Percentiles rank a stretch among this genome's conserved stretches.
Evolutionary conservation across 2,797 vertebrate genomes (phyloP).

Genomic region (Hydrocynus forskahlii): DNA sequence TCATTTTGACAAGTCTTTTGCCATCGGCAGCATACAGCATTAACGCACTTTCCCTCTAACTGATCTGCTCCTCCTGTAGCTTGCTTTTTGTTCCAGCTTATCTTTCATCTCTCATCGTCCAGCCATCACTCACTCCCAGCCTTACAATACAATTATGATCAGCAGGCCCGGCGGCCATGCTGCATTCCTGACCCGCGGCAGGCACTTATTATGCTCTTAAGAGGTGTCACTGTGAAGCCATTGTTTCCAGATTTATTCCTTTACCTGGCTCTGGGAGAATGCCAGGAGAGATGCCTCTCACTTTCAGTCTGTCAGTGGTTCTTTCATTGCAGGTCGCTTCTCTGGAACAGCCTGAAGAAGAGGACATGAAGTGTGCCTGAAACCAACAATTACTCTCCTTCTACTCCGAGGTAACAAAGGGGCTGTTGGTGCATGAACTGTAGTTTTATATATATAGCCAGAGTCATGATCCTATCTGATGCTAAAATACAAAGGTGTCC

Average conservation of each 20-base stretch:
- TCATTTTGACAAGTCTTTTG: slow-evolving; percentile 21
- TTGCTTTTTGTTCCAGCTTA: slow-evolving; percentile 59
- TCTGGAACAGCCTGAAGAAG: slow-evolving; percentile 5
- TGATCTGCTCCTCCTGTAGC: slow-evolving; percentile 35
- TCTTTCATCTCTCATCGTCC: slow-evolving; percentile 67
- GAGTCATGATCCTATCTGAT: slow-evolving; percentile 18
- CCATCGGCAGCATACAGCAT: not conserved
- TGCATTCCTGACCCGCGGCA: slow-evolving; percentile 72
- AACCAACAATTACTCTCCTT: slow-evolving; percentile 27
- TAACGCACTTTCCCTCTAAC: slow-evolving; percentile 9
- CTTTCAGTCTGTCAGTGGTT: slow-evolving; percentile 34
- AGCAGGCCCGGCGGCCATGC: slow-evolving; percentile 64
- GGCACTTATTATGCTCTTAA: slow-evolving; percentile 74
- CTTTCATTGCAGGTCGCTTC: slow-evolving; percentile 13
- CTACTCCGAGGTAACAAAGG: not conserved
- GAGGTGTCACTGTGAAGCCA: slow-evolving; percentile 63
- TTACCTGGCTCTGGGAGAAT: slow-evolving; percentile 48
- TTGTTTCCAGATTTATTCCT: slow-evolving; percentile 59
- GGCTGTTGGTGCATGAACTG: not conserved
- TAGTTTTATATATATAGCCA: not conserved
- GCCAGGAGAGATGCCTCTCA: slow-evolving; percentile 48
- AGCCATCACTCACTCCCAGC: slow-evolving; percentile 66
- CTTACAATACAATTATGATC: slow-evolving; percentile 68
- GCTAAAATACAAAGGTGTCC: slow-evolving; percentile 14
- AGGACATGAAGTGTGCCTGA: slow-evolving; percentile 12